phyloP scores from a whole-genome alignment of 1,140 invertebrate genomes.

The Caenorhabditis briggsae region DNA sequence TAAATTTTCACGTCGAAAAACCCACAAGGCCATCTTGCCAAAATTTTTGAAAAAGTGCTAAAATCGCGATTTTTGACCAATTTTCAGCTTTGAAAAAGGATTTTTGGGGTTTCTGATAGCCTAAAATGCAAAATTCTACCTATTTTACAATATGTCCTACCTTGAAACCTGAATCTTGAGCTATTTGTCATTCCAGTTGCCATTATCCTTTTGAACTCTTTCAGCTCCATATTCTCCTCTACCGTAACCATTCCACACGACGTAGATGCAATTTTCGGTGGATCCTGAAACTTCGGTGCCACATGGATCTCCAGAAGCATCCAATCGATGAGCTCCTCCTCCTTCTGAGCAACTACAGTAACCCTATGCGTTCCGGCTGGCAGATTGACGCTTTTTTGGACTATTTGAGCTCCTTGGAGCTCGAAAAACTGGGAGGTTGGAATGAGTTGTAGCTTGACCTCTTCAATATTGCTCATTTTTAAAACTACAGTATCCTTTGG shows the following conservation, averaged over 20 bases:
- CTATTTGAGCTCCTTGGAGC: not conserved
- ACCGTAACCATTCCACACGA: constrained; percentile 63
- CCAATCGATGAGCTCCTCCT: constrained; percentile 23
- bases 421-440: constrained; percentile 9
- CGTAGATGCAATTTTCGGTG: constrained; percentile 55
- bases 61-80: too few relatives aligned
- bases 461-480: not conserved
- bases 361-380: not conserved
- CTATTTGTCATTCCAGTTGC: constrained; percentile 55
- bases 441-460: not conserved
- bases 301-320: constrained; percentile 11
- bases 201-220: constrained; percentile 60
- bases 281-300: not conserved
- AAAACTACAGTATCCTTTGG: not conserved
- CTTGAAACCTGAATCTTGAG: constrained; percentile 60
- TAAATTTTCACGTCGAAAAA: too few relatives aligned
- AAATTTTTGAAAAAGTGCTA: too few relatives aligned
- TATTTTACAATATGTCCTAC: not conserved
- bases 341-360: constrained; percentile 25
- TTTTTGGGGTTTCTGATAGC: too few relatives aligned
- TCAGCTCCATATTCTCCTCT: constrained; percentile 58
- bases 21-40: too few relatives aligned
- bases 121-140: too few relatives aligned
- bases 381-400: not conserved
- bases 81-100: too few relatives aligned